A percentile compares a stretch with the other conserved stretches of the same genome.
Conservation (phyloP, 2,797 vertebrate species). For the Crypturellus tataupa region DNA sequence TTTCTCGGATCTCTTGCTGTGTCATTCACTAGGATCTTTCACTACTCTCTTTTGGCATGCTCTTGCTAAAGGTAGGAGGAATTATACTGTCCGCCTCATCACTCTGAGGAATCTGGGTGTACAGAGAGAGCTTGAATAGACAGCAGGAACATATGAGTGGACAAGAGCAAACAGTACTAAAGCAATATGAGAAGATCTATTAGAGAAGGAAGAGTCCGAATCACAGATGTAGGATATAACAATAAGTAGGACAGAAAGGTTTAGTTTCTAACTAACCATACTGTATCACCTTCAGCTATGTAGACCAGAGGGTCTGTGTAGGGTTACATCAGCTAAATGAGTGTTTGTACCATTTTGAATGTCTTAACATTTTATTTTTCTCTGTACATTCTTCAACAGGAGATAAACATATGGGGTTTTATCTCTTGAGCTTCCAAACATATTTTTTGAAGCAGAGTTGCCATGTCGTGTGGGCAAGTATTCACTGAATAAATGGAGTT, state of each 20-base stretch:
- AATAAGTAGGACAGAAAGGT: neutral
- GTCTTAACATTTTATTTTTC: conserved; percentile 26
- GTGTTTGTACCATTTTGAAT: neutral
- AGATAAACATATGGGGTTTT: conserved; percentile 60
- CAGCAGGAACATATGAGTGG: neutral
- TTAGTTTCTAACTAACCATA: neutral
- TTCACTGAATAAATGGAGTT: conserved; percentile 45
- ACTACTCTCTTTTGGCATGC: neutral
- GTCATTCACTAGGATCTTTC: neutral
- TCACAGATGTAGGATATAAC: neutral
- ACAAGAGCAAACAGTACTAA: neutral
- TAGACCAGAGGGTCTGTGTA: neutral
- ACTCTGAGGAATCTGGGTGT: neutral
- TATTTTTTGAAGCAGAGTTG: conserved; percentile 56
- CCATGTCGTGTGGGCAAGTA: conserved; percentile 48
- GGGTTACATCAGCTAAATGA: neutral
- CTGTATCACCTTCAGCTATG: neutral
- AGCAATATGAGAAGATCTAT: neutral
- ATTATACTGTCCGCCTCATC: neutral
- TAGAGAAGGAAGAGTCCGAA: neutral
- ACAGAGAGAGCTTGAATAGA: neutral
- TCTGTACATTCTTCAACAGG: conserved; percentile 16
- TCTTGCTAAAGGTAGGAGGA: neutral
- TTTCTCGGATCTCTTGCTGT: neutral
- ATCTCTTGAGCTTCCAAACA: conserved; percentile 38